Base-by-base conservation (phyloP, 1,140 invertebrate species). In the Octopus sinensis region DNA sequence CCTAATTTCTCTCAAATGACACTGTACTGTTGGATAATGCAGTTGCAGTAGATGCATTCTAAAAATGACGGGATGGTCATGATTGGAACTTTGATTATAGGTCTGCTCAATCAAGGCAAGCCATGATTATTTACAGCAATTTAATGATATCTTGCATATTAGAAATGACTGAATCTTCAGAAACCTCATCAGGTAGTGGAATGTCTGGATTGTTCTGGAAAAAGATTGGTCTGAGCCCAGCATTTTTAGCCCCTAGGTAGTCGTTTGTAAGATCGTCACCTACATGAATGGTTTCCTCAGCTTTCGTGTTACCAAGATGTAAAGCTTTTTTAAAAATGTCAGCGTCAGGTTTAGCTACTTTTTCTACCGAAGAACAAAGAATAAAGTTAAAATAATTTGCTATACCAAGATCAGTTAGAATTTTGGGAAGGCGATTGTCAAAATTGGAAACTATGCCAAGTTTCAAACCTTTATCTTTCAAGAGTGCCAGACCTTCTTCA, bases 361-460 rank as follows among this genome's bases (percentile, higher is more conserved):
- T 93, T 76, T 92, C 91, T 62, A 93, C 92, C 85, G 96, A 95
- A 0, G 96, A 97, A 4, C 93, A 93, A 23, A 96, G 81, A 76
- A 96, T 91, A 91, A 97, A 97, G 84, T 94, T 92, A 91, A 97
- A 96, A 86, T 94, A 94, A 53, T 93, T 88, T 75, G 91, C 86
- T 6, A 97, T 88, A 52, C 92, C 92, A 12, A 94, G 91, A 83
- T 93, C 93, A 4, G 88, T 80, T 52, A 97, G 90, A 80, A 96
- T 93, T 4, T 91, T 90, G 78, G 93, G 91, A 1, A 97, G 90
- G 80, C 96, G 92, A 76, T 95, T 93, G 91, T 97, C 96, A 91
- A 95, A 96, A 91, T 98, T 98, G 13, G 96, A 96, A 84, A 97
- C 94, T 0, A 96, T 93, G 23, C 96, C 96, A 6, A 92, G 12